These are phyloP conservation scores for Papilio polyxenes DNA, from an alignment of 1,140 invertebrate species.

Conservation along the genomic window DNA sequence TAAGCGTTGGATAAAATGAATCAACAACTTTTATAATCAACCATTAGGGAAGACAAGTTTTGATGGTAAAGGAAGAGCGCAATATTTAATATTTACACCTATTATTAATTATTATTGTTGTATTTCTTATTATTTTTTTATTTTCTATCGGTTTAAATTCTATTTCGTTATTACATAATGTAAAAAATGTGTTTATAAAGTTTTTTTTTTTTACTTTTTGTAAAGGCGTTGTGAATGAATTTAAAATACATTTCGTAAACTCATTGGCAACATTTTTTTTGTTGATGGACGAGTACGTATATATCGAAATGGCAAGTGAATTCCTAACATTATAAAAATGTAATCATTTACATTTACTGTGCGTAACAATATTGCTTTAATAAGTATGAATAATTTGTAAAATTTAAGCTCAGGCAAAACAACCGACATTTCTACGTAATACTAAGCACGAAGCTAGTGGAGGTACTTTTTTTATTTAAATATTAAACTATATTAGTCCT, in stretches of 20 bases:
- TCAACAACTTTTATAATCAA: constrained; percentile 62
- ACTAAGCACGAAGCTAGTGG: constrained; percentile 43
- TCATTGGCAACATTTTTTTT: neutral
- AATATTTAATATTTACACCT: constrained; percentile 25
- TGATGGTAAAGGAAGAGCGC: constrained; percentile 43
- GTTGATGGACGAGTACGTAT: constrained; percentile 3
- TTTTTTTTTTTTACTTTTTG: neutral
- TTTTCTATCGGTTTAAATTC: neutral
- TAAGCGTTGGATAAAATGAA: constrained; percentile 49
- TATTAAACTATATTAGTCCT: neutral
- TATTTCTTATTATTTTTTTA: constrained; percentile 4
- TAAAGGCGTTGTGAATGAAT: no score
- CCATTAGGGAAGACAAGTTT: constrained; percentile 60
- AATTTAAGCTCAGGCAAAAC: constrained; percentile 74
- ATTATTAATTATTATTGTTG: constrained; percentile 29
- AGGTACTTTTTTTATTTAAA: constrained; percentile 1
- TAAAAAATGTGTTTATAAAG: neutral
- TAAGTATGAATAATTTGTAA: constrained; percentile 40
- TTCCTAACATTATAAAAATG: neutral
- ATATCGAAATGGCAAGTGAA: constrained; percentile 9
- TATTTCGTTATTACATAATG: neutral
- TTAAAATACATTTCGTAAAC: neutral
- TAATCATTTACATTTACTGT: constrained; percentile 43
- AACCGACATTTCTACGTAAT: constrained; percentile 53
- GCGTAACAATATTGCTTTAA: constrained; percentile 52